Evolutionary conservation across 2,888 invertebrate genomes (phyloP), one percentile per base, ranked within the genome.

Genomic region (Lepidonotus clava): DNA sequence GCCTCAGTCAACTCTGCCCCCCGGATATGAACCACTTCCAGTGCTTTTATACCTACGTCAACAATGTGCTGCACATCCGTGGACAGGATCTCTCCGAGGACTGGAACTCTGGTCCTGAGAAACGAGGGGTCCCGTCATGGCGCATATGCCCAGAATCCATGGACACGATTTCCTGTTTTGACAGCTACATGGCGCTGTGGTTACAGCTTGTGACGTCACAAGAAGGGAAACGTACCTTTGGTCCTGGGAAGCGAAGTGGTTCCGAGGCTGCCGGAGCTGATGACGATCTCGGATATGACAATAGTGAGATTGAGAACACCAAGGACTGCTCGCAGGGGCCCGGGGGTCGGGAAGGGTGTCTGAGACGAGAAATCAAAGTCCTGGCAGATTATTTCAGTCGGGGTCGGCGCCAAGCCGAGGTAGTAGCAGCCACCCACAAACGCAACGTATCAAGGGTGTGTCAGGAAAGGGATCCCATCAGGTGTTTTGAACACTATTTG

Each of bases 111-210:
- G 14, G 32, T 28, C 32, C 32, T 28, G 24, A 28, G 21, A 80
- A 46, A 41, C 51, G 80, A 41, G 41, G 36, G 36, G 18, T 18
- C 4, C 36, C 21, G 36, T 24, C 36, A 14, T 38, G 36, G 5
- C 71, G 36, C 46, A 21, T 80, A 2, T 80, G 80, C 28, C 80
- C 80, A 24, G 1, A 5, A 6, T 24, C 80, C 41, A 80, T 80
- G 80, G 28, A 34, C 4, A 80, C 80, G 1, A 34, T 80, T 6
- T 24, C 24, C 46, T 80, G 80, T 32, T 80, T 80, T n/a, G 80
- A 80, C 80, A 80, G 32, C 46, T 80, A 80, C 51, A 80, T 80
- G 80, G 80, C 51, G 8, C 46, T 80, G 2, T 80, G 80, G 80
- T 28, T 80, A 14, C 41, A 46, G 14, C 41, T 80, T 0, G 80